Evolutionary conservation across 2,888 invertebrate genomes (phyloP), one percentile per base, ranked within the genome.

Genomic region (Lasioglossum leucozonium): DNA sequence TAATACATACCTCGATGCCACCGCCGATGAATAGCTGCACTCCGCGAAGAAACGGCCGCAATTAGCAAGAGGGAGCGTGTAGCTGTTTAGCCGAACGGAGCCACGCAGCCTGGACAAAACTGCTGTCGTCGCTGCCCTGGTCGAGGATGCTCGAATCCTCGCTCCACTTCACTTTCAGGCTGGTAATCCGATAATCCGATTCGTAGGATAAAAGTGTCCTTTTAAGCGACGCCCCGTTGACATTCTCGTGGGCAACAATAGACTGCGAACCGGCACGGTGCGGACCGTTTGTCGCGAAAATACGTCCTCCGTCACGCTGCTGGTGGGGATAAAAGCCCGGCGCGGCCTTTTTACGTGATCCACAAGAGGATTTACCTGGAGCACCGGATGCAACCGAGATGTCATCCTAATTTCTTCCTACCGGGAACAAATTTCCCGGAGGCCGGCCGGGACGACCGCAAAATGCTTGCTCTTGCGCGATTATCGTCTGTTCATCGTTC

Each of bases 171-270:
- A 91, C 91, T 90, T 89, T 84, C 82, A 84, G 85, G 77, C 84
- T 86, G 87, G 89, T 93, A 93, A 94, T 93, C 92, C 92, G 87
- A 92, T 94, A 94, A 94, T 95, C 95, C 93, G 94, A 94, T 94
- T 94, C 93, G 90, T 86, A 84, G 90, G 85, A 89, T 81, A 85
- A 92, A 88, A 89, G 91, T 89, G 86, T 91, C 92, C 91, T 90
- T 91, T 92, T 88, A 89, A 91, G 90, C 90, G 89, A 88, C 90
- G 89, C 82, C 91, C 91, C 92, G 93, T 92, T 94, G 94, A 94
- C 94, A 94, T 93, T 93, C 88, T 93, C 92, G 84, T 92, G 90
- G 86, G 87, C 87, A 89, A 95, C 95, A 95, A 95, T 95, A 81
- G 93, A 87, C 91, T 88, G 91, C 86, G 86, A 88, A 89, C 86